Base-by-base conservation (phyloP, 2,113 vertebrate species). In the Pampusana beccarii region DNA sequence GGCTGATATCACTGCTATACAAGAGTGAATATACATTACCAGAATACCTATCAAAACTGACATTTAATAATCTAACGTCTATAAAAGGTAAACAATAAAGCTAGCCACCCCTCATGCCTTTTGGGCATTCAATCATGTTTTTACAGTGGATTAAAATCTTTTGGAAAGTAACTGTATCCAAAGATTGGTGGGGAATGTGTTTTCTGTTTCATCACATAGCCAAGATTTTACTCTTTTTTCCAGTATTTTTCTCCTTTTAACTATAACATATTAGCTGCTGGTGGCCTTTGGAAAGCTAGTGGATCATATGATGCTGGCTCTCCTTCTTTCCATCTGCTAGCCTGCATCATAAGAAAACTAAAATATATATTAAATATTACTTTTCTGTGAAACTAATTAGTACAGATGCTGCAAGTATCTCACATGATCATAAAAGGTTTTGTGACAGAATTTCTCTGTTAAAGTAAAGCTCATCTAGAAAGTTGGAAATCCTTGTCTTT, bases 311-410 rank as follows among this genome's bases (percentile, higher is more conserved):
- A 94, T 74, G 58, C 75, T 96, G 95, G 92, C 93, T 96, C 80
- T 94, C 79, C 82, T 88, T 94, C 94, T 53, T 96, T 92, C 95
- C 95, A 96, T 96, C 96, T 97, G 93, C 86, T 92, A 94, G 88
- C 21, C 57, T 86, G 70, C 65, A 93, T 81, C 77, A 50, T 25
- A 95, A 90, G 46, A 90, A 92, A 80, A 53, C 17, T 14, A 86
- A 86, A 65, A 69, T 31, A 74, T 67, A 86, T 74, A 80, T 80
- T 44, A 78, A 80, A 86, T 91, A 56, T 34, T 88, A 56, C 25
- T 33, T 74, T 77, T 53, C 24, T 16, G 33, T 28, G 21, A 79
- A 82, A 57, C 66, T 65, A 66, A 88, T 93, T 93, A 78, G n/a
- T 75, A 53, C 73, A 93, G 80, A 89, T 90, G 66, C 85, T 79